Base-by-base conservation (phyloP, 2,888 invertebrate genomes). In the Drosophila longiperda region DNA sequence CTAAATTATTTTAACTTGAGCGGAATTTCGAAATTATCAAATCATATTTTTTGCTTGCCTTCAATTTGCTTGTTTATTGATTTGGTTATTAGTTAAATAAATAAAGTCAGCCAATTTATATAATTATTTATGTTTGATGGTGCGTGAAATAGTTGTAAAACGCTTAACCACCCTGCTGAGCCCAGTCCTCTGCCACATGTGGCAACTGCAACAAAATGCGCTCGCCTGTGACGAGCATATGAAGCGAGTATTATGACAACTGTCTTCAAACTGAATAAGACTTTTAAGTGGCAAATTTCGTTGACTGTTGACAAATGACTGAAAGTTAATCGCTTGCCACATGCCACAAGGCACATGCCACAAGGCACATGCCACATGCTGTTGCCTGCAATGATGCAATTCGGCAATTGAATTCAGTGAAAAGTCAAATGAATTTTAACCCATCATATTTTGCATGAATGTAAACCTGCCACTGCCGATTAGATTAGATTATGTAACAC, bases 361-460 rank as follows among this genome's bases (percentile, higher is more conserved):
- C 60, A 55, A 61, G 62, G 32, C 54, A 55, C 53, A 60, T 65
- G 71, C 64, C 75, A 59, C 62, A 52, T 66, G 62, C 52, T 57
- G 48, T n/a, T 45, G 40, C 48, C 42, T 42, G 66, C 60, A 62
- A 71, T 80, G 75, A 62, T 76, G 82, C 78, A 85, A 87, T 63
- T 23, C 52, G 26, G 29, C 26, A 82, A 82, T 78, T 82, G 65
- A 82, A 80, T 74, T 54, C 60, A 67, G 54, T 50, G 57, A 63
- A 53, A 53, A 50, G 42, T 33, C 42, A 58, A 62, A 66, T 50
- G 38, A 40, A 40, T 49, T 52, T 55, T 38, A 38, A 57, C 32
- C 32, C 29, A 32, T n/a, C 57, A 55, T 34, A 45, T 66, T 59
- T 59, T 52, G 52, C 36, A 26, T 58, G 54, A 15, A 53, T 48